Percentiles rank a stretch among this genome's conserved stretches.
Conservation (phyloP, 1,140 invertebrate species). For the Rhopalosiphum padi region DNA sequence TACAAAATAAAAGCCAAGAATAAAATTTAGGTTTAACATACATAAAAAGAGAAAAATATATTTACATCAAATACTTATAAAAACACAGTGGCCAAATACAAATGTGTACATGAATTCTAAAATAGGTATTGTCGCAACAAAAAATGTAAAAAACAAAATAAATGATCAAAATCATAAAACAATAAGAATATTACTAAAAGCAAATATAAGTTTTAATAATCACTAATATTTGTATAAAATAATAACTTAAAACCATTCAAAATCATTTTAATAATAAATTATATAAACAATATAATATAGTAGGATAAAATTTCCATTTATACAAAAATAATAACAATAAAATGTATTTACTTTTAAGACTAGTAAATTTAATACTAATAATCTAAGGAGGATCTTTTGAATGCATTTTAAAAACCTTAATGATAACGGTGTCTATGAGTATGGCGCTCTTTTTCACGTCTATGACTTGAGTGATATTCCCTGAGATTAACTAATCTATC, state of each 20-base stretch:
- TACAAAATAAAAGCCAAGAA: not conserved
- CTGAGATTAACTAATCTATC: conserved; percentile 38
- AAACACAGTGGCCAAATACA: not conserved
- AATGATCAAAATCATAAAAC: conserved; percentile 13
- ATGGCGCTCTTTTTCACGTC: conserved; percentile 38
- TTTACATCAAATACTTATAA: conserved; percentile 16
- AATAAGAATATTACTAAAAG: not conserved
- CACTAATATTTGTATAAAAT: not conserved
- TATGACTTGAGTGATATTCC: not conserved
- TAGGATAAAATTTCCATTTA: not conserved
- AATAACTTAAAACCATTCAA: not conserved
- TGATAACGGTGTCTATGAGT: conserved; percentile 40
- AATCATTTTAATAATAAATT: not conserved
- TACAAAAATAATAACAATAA: not conserved
- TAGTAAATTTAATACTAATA: conserved; percentile 38
- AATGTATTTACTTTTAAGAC: conserved; percentile 30
- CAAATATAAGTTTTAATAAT: not conserved
- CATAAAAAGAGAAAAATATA: not conserved
- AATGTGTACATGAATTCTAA: not conserved
- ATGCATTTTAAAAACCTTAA: not conserved
- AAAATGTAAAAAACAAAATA: not conserved
- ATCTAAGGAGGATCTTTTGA: conserved; percentile 36
- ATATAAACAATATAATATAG: conserved; percentile 14
- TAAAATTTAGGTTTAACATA: not conserved
- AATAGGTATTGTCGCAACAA: not conserved